phyloP scores from a whole-genome alignment of 2,113 vertebrate genomes.

The Chlamydotis undulata region DNA sequence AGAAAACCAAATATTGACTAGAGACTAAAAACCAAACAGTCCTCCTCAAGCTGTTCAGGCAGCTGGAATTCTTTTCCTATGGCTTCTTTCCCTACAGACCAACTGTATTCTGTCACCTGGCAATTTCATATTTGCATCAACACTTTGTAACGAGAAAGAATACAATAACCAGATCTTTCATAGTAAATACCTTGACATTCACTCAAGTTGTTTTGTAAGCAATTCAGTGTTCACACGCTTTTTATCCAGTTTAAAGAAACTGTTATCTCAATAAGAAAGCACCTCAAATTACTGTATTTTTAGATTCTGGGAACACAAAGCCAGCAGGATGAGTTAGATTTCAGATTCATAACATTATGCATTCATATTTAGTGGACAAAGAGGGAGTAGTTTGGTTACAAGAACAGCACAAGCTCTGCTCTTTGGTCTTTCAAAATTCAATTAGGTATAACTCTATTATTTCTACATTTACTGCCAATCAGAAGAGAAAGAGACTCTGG shows the following conservation, averaged over 20 bases:
- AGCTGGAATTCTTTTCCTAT: background rate
- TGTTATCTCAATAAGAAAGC: background rate
- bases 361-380: background rate
- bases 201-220: background rate
- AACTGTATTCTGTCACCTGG: background rate
- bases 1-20: background rate
- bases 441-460: background rate
- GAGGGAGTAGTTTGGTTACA: background rate
- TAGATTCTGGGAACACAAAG: background rate
- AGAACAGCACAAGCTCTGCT: background rate
- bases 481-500: background rate
- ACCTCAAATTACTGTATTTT: background rate
- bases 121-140: background rate
- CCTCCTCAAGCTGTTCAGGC: background rate
- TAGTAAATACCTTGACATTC: background rate
- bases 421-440: constrained; percentile 12
- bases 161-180: background rate
- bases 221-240: background rate
- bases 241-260: background rate
- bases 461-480: background rate
- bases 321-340: background rate
- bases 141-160: background rate
- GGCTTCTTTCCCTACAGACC: background rate
- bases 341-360: background rate
- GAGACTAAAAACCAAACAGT: background rate